Evolutionary conservation across 2,113 vertebrate genomes (phyloP).

Genomic region (Burhinus oedicnemus): DNA sequence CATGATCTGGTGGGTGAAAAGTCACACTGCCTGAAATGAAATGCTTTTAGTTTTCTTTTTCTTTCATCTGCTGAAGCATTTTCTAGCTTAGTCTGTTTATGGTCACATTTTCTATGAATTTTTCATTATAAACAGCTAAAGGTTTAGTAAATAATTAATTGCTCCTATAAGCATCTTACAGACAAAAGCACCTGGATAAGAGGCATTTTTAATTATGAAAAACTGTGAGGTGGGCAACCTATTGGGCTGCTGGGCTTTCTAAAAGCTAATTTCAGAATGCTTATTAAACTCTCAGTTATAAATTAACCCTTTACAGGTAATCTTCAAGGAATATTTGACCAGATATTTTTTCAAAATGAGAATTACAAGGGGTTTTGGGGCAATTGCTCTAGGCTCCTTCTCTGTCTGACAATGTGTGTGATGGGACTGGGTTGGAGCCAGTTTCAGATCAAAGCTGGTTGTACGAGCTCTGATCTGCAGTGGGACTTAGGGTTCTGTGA

Average conservation of each 20-base stretch:
- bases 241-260: not conserved
- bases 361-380: not conserved
- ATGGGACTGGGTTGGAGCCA: not conserved
- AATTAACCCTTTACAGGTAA: not conserved
- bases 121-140: slow-evolving; percentile 54
- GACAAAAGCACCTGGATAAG: not conserved
- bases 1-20: not conserved
- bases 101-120: slow-evolving; percentile 46
- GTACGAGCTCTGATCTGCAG: not conserved
- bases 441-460: not conserved
- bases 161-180: slow-evolving; percentile 6
- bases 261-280: not conserved
- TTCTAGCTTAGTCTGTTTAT: not conserved
- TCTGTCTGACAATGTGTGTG: not conserved
- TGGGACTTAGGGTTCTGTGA: not conserved
- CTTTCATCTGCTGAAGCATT: not conserved
- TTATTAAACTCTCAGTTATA: not conserved
- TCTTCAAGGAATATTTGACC: not conserved
- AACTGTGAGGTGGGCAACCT: not conserved
- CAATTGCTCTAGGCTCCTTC: not conserved
- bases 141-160: slow-evolving; percentile 63
- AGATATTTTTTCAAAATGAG: not conserved
- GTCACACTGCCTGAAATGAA: not conserved
- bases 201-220: slow-evolving; percentile 14
- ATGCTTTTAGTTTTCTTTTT: not conserved